Evolutionary conservation across 2,797 vertebrate genomes (phyloP).

Genomic region (Syngnathus rostellatus): DNA sequence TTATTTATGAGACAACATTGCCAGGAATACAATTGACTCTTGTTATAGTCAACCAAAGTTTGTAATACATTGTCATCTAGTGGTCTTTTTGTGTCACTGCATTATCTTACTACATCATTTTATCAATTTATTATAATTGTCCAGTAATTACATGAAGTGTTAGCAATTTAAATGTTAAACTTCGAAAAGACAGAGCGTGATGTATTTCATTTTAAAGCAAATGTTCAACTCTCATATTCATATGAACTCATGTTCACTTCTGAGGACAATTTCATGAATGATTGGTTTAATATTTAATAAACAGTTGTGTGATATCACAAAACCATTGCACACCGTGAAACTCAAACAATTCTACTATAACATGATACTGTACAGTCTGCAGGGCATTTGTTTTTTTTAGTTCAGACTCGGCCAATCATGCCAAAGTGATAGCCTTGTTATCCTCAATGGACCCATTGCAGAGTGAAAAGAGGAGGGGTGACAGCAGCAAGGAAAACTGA

Average conservation of each 20-base stretch:
- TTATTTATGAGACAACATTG: too few species aligned
- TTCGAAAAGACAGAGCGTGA: not conserved
- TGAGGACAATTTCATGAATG: not conserved
- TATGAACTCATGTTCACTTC: not conserved
- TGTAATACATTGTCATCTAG: too few species aligned
- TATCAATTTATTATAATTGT: not conserved
- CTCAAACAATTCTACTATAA: constrained; percentile 27
- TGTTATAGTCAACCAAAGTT: too few species aligned
- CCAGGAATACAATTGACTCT: too few species aligned
- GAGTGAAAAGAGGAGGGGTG: not conserved
- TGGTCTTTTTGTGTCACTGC: too few species aligned
- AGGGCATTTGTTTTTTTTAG: constrained; percentile 43
- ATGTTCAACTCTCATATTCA: not conserved
- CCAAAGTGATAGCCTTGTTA: constrained; percentile 33
- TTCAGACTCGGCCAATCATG: constrained; percentile 40
- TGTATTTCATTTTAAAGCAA: not conserved
- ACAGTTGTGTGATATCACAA: not conserved
- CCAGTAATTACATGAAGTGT: not conserved
- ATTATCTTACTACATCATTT: too few species aligned
- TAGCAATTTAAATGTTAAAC: not conserved
- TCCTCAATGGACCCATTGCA: constrained; percentile 29
- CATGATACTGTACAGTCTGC: constrained; percentile 28
- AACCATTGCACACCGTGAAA: not conserved
- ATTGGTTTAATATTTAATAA: not conserved
- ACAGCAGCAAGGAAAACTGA: constrained; percentile 32